phyloP scores from a whole-genome alignment of 2,113 vertebrate species.

The Carassius carassius region DNA sequence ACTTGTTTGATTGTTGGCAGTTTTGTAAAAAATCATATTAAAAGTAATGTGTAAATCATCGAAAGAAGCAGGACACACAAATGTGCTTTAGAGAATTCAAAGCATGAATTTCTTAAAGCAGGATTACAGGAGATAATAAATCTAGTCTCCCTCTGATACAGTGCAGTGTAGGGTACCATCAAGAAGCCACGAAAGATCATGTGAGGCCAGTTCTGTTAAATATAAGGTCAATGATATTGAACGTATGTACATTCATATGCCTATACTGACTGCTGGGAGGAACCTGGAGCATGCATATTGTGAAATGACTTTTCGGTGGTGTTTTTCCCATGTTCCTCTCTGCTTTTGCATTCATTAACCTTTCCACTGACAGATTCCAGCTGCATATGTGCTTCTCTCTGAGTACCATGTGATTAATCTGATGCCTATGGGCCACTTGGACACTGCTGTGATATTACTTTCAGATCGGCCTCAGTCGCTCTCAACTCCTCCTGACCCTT shows the following conservation, averaged over 20 bases:
- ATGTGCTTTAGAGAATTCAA: neutral
- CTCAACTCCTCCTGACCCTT: slow-evolving; percentile 16
- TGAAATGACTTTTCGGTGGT: slow-evolving; percentile 28
- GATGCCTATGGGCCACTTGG: neutral
- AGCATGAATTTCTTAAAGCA: neutral
- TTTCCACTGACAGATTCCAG: slow-evolving; percentile 46
- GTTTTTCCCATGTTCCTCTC: slow-evolving; percentile 33
- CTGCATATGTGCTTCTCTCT: slow-evolving; percentile 1
- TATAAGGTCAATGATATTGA: neutral
- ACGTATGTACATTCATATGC: neutral
- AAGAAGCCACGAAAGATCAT: neutral
- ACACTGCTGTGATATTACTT: slow-evolving; percentile 4
- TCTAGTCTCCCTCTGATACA: neutral
- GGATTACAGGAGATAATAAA: neutral
- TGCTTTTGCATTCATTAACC: slow-evolving; percentile 58
- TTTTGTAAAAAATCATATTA: too few species aligned
- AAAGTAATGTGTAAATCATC: too few species aligned
- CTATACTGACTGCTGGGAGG: neutral
- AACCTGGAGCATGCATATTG: slow-evolving; percentile 18
- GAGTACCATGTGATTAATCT: slow-evolving; percentile 16
- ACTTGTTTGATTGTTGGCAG: too few species aligned
- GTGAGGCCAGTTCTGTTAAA: neutral
- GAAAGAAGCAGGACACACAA: neutral
- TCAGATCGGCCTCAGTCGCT: neutral
- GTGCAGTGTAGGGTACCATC: neutral